Evolutionary conservation across 2,888 invertebrate genomes (phyloP), one percentile per base, ranked within the genome.

Genomic region (Raillietiella orientalis): DNA sequence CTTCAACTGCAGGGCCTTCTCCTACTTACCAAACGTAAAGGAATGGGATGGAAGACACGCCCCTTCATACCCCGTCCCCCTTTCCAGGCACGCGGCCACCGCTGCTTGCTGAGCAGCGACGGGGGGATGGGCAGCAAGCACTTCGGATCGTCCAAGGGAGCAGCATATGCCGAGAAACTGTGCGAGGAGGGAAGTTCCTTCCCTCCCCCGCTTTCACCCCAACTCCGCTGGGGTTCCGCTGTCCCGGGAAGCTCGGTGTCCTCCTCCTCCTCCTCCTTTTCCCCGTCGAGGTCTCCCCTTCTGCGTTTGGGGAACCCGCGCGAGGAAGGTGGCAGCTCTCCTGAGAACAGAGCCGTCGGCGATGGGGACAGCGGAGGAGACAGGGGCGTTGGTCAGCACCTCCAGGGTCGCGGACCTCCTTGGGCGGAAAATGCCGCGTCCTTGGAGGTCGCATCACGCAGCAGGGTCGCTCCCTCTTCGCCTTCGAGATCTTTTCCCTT

Each of bases 1-100:
- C 15, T 50, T 50, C 36, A 43, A 44, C 29, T 50, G 50, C 34
- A 38, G 49, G 14, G 41, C 48, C 4, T 49, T 42, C 36, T 43
- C 48, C 5, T 47, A 45, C 35, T 35, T 45, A 27, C 29, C 27
- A 17, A 25, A 33, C 22, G 9, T 11, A 25, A 20, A 27, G 6
- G 23, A 13, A 10, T 14, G 14, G 24, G 4, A 13, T 6, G 14
- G 12, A 12, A 27, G 5, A 20, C 14, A n/a, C 14, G n/a, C 12
- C 13, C 24, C 10, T 12, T 6, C 6, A 9, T 9, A 10, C 10
- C 11, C n/a, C 12, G 12, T 11, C 6, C 16, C 12, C 3, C 14
- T 24, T 5, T 24, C 14, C 14, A 24, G 28, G 13, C 27, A 5
- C 37, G 32, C 23, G 36, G 34, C 4, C 40, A 41, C 29, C 36